Evolutionary conservation across 1,140 invertebrate species (phyloP), one percentile per base, ranked within the genome.

Genomic region (Megalonaias nervosa): DNA sequence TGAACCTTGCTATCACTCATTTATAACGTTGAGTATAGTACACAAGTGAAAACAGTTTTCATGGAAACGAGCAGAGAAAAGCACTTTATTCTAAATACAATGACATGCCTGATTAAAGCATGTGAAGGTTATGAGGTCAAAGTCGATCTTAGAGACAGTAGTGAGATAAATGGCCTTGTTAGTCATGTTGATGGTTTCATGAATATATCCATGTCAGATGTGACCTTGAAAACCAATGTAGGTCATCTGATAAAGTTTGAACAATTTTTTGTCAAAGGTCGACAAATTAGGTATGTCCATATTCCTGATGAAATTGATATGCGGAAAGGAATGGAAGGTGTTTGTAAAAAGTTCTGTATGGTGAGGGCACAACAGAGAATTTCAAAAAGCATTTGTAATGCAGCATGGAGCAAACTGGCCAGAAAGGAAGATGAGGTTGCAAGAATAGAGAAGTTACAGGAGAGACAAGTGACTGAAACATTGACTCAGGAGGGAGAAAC

Each of bases 141-240:
- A n/a, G 89, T 95, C 21, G 94, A 95, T 88, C 87, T 94, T 55
- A 89, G 93, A 75, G 94, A 94, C 88, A 94, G 94, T 84, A 90
- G 92, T 13, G 92, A 90, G 81, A 88, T 94, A 71, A 93, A 91
- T 82, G 94, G 94, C 58, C 84, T 78, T 55, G 88, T 94, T 21
- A 85, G 90, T 16, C 82, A 91, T 62, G 92, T 94, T 17, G 94
- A 94, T 89, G 93, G 93, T 92, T 94, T 86, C 83, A 95, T 95
- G 94, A 94, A 94, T 83, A 86, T 94, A 60, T 89, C 91, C n/a
- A 92, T 95, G 91, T 88, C 83, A 68, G 91, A 94, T 85, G 93
- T 93, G 67, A 86, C 93, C 19, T 93, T 93, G 80, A 93, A 91
- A 77, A 92, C 93, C 87, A 88, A 92, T 16, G 90, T 91, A 86